Conservation (phyloP, 1,140 invertebrate genomes). For the Caenorhabditis tropicalis region DNA sequence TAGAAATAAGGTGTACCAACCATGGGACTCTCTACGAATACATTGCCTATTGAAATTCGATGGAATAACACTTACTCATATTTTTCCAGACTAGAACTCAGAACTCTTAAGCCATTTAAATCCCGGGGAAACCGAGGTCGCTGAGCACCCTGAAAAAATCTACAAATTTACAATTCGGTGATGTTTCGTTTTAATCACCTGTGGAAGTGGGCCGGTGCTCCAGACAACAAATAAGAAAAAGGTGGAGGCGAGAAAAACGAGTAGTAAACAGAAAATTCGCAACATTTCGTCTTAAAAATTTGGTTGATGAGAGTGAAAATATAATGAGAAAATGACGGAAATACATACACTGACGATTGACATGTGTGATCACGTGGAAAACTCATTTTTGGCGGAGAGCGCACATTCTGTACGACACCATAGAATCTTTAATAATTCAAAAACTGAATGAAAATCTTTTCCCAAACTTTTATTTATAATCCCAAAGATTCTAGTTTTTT, state of each 20-base stretch:
- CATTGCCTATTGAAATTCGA: background rate
- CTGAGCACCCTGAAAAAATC: background rate
- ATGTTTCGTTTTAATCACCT: background rate
- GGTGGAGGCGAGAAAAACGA: background rate
- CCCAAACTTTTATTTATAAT: no score
- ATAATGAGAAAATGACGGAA: no score
- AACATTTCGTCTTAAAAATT: conserved; percentile 1
- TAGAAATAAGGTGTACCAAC: conserved; percentile 75
- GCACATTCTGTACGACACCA: no score
- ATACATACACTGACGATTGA: no score
- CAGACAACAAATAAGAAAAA: background rate
- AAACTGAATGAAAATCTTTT: no score
- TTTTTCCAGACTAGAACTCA: conserved; percentile 14
- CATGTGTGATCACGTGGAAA: no score
- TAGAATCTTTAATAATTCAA: no score
- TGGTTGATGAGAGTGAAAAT: background rate
- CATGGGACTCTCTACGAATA: conserved; percentile 62
- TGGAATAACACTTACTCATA: background rate
- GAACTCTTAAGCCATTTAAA: conserved; percentile 6
- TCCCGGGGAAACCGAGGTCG: background rate
- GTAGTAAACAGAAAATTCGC: conserved; percentile 17
- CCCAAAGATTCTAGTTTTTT: no score
- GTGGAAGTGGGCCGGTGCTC: background rate
- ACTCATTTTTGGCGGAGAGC: no score
- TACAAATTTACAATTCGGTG: background rate